These are phyloP conservation scores for Rhynchophorus ferrugineus DNA, from an alignment of 1,140 invertebrate species.

Conservation along the genomic window DNA sequence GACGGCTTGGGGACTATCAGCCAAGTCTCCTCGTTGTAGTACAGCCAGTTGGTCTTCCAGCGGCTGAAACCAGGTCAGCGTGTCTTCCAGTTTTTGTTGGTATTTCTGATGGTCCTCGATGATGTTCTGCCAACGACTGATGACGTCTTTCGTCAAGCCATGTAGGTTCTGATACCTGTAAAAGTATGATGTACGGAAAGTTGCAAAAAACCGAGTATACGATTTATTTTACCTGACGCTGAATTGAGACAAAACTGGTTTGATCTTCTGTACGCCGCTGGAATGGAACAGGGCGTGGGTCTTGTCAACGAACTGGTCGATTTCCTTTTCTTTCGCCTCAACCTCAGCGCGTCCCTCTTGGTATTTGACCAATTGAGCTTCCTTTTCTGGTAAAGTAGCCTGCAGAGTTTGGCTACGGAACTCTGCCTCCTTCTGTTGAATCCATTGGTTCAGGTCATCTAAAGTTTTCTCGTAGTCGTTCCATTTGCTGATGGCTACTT, in stretches of 20 bases:
- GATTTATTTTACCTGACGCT: slow-evolving; percentile 55
- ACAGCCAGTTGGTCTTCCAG: slow-evolving; percentile 65
- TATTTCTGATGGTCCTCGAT: slow-evolving; percentile 79
- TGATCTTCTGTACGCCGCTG: slow-evolving; percentile 77
- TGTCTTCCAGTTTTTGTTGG: slow-evolving; percentile 66
- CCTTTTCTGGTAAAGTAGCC: slow-evolving; percentile 73
- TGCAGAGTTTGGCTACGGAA: slow-evolving; percentile 81
- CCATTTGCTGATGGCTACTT: slow-evolving; percentile 74
- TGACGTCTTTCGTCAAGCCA: slow-evolving; percentile 77
- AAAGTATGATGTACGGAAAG: neutral
- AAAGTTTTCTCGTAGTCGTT: slow-evolving; percentile 76
- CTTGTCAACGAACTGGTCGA: slow-evolving; percentile 84
- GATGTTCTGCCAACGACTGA: slow-evolving; percentile 77
- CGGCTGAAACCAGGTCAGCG: slow-evolving; percentile 67
- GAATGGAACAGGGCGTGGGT: slow-evolving; percentile 79
- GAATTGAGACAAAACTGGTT: slow-evolving; percentile 81
- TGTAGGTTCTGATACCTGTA: slow-evolving; percentile 69
- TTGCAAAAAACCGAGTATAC: neutral
- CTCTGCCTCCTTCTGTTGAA: slow-evolving; percentile 70
- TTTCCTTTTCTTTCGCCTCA: slow-evolving; percentile 65
- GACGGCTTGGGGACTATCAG: slow-evolving; percentile 48
- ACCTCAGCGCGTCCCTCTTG: slow-evolving; percentile 68
- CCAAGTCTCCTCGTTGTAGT: slow-evolving; percentile 45
- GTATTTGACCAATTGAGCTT: slow-evolving; percentile 62
- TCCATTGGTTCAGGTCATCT: slow-evolving; percentile 75